These are phyloP conservation scores for Chondrilla cf. caribensis DNA, from an alignment of 37 sponge, comb jelly and placozoan species.

Conservation along the genomic window DNA sequence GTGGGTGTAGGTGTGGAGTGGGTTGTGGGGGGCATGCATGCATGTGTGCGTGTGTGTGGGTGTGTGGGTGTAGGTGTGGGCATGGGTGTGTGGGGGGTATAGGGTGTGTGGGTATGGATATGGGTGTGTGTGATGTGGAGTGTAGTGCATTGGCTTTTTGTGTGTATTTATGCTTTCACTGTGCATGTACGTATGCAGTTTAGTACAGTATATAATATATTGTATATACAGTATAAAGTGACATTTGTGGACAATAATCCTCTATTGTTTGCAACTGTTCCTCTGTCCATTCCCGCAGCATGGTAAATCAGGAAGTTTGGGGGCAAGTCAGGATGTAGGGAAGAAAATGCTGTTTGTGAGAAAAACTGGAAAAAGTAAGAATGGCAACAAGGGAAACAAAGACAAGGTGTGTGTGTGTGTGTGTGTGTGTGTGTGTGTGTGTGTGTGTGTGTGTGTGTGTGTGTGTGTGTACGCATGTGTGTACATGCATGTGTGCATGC, in stretches of 20 bases:
- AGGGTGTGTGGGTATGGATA: not conserved
- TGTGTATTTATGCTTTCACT: too few species aligned
- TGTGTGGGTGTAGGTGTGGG: not conserved
- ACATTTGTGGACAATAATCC: too few species aligned
- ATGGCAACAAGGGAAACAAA: not conserved
- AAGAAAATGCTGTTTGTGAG: constrained; percentile 24
- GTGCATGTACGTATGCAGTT: too few species aligned
- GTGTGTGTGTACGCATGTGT: constrained; percentile 20
- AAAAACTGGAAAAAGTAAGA: not conserved
- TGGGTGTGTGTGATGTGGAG: not conserved
- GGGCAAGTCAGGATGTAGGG: not conserved
- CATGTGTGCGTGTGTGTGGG: not conserved
- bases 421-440: constrained; percentile 17
- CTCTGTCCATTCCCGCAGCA: too few species aligned
- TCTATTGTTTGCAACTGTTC: too few species aligned
- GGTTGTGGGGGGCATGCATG: not conserved
- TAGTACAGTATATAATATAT: too few species aligned
- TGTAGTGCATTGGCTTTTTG: too few species aligned
- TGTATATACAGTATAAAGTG: too few species aligned
- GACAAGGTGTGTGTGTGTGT: constrained; percentile 25
- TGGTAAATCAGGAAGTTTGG: not conserved
- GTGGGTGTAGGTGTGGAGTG: too few species aligned
- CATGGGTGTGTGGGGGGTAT: not conserved
- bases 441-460: constrained; percentile 18
- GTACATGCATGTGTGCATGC: not conserved